Conservation (phyloP, 2,797 vertebrate genomes). For the Enteromius viviparus region DNA sequence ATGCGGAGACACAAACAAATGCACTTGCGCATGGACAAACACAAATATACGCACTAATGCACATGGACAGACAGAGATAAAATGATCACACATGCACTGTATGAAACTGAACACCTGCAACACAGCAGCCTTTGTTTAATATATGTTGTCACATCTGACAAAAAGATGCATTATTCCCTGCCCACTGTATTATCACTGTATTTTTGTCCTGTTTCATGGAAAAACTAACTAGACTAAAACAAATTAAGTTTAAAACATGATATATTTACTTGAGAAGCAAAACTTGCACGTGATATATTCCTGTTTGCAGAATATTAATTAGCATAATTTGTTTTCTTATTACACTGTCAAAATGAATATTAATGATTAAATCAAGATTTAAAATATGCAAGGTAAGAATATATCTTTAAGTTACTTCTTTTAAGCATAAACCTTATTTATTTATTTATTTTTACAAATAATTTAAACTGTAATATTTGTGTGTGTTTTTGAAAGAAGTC, state of each 20-base stretch:
- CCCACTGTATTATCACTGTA: neutral
- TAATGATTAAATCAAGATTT: neutral
- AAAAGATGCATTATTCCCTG: neutral
- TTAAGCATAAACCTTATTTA: neutral
- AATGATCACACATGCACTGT: neutral
- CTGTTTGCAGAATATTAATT: neutral
- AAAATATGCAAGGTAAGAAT: neutral
- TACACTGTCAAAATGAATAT: neutral
- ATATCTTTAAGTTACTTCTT: neutral
- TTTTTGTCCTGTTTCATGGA: neutral
- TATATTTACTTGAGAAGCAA: neutral
- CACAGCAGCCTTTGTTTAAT: neutral
- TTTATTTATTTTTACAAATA: neutral
- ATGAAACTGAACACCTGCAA: constrained; percentile 10
- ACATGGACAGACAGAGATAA: neutral
- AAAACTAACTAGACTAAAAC: neutral
- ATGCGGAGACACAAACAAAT: constrained; percentile 7
- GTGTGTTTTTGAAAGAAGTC: neutral
- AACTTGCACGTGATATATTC: neutral
- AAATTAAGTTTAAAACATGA: neutral
- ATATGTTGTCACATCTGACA: neutral
- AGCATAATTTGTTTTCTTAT: neutral
- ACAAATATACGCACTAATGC: constrained; percentile 1
- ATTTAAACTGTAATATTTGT: too few relatives aligned
- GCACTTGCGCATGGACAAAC: neutral